Conservation (phyloP, 2,797 vertebrate species). For the Nannoperca australis region DNA sequence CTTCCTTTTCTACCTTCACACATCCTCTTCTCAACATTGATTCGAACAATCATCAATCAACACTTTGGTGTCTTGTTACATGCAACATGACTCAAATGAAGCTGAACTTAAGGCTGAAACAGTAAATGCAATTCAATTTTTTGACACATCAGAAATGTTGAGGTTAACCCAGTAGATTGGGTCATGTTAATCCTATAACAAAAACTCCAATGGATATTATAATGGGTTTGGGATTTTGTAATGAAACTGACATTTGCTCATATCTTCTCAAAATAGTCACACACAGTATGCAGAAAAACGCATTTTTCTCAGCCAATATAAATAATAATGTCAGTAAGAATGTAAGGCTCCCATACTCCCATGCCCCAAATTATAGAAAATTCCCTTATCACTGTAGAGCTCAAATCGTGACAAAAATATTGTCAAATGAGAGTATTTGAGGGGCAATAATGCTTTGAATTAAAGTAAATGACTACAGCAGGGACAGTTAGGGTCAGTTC, state of each 20-base stretch:
- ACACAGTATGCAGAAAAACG: not conserved
- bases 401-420: not conserved
- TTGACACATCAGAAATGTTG: not conserved
- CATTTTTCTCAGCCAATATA: not conserved
- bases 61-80: not conserved
- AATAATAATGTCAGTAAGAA: not conserved
- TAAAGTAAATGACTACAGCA: not conserved
- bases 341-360: no score
- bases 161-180: not conserved
- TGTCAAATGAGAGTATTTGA: conserved; percentile 1
- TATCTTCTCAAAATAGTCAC: not conserved
- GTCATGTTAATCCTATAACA: not conserved
- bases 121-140: not conserved
- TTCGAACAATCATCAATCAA: not conserved
- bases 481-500: not conserved
- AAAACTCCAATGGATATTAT: not conserved
- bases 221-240: not conserved
- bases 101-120: not conserved
- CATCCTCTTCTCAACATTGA: not conserved
- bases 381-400: not conserved
- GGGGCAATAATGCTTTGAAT: not conserved
- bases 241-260: not conserved
- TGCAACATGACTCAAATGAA: not conserved
- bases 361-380: not conserved
- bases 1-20: not conserved